Evolutionary conservation across 2,888 invertebrate species (phyloP).

Genomic region (Atrina japonica): DNA sequence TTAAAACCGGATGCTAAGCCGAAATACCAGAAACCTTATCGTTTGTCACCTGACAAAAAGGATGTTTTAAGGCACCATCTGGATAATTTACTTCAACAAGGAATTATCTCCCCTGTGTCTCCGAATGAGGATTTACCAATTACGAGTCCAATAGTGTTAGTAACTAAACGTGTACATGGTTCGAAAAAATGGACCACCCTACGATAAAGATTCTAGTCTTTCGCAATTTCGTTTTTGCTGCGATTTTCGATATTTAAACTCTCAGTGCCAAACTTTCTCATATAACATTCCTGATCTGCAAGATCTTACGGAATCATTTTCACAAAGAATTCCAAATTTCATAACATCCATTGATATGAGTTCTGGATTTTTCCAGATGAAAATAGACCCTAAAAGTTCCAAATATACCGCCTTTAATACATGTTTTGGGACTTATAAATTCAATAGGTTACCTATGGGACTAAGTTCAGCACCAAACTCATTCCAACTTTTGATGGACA

Average conservation of each 20-base stretch:
- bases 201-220: slow-evolving; percentile 5
- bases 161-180: slow-evolving; percentile 7
- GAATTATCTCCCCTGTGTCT: slow-evolving; percentile 21
- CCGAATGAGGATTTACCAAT: slow-evolving; percentile 22
- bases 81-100: slow-evolving; percentile 17
- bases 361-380: slow-evolving; percentile 36
- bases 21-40: slow-evolving; percentile 38
- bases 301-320: slow-evolving; percentile 35
- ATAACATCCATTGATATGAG: slow-evolving; percentile 27
- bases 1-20: slow-evolving; percentile 23
- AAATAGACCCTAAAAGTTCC: background rate
- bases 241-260: slow-evolving; percentile 29
- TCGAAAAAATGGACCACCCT: background rate
- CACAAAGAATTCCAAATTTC: slow-evolving; percentile 28
- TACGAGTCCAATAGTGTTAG: slow-evolving; percentile 34
- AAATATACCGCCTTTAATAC: slow-evolving; percentile 42
- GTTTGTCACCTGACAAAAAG: slow-evolving; percentile 33
- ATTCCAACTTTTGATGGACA: slow-evolving; percentile 11
- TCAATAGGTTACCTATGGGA: slow-evolving; percentile 1
- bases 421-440: slow-evolving; percentile 19
- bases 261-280: slow-evolving; percentile 23
- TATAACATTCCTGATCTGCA: slow-evolving; percentile 35
- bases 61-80: slow-evolving; percentile 27
- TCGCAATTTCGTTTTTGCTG: slow-evolving; percentile 23
- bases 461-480: slow-evolving; percentile 9